Evolutionary conservation across 2,888 invertebrate species (phyloP), one percentile per base, ranked within the genome.

Genomic region (Anaspis maculata): DNA sequence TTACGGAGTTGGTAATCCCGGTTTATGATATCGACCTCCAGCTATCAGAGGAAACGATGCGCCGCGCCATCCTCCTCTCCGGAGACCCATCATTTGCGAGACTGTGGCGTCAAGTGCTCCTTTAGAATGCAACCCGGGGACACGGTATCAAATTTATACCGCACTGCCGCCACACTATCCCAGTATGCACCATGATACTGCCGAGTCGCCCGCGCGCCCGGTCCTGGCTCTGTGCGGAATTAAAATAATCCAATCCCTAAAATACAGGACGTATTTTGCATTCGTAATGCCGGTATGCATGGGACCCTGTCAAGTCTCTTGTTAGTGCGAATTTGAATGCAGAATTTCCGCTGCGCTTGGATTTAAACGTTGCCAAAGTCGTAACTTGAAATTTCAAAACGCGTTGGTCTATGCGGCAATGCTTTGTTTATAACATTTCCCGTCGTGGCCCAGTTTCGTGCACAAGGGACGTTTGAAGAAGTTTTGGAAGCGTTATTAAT

Each of bases 11-110:
- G 46, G 46, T 52, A 48, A 51, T 52, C 45, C 51, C 37, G 46
- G 42, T 49, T 52, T 49, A 52, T 48, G 49, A 51, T 51, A 51
- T 52, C 51, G 52, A 52, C 52, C 52, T 49, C 45, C 42, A 45
- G 44, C 48, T 49, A 51, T 49, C 48, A 42, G 45, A 40, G 43
- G 42, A 45, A 39, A 42, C 44, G 44, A 49, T 35, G 15, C 23
- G 30, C 16, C 16, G 27, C 26, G 30, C 25, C 14, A 13, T 10
- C 43, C 45, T 45, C 45, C 32, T 44, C 46, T 45, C 46, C 32
- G 28, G 51, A 47, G 51, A 47, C 46, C 45, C 47, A 47, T 50
- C 48, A 48, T 47, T 50, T 44, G 38, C 42, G 28, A 47, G 45
- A 46, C 45, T 42, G 24, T 36, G 48, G 44, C 48, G 46, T 49